Conservation (phyloP, 2,797 vertebrate genomes). For the Phataginus tetradactyla region DNA sequence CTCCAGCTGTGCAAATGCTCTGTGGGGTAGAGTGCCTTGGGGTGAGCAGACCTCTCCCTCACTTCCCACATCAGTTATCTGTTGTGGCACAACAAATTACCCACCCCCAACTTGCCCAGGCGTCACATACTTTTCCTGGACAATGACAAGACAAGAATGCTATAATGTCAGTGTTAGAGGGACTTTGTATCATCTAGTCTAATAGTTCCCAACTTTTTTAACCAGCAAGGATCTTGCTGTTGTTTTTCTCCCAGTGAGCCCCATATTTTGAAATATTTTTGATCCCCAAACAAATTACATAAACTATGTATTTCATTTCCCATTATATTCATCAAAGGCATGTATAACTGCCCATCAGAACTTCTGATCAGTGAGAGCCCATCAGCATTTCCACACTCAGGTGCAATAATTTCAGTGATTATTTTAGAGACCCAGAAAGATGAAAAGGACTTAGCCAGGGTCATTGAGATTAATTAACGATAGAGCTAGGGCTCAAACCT, state of each 20-base stretch:
- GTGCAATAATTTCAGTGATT: background rate
- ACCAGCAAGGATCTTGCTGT: background rate
- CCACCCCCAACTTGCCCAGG: accelerated
- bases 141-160: background rate
- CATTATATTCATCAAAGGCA: background rate
- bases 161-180: background rate
- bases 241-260: background rate
- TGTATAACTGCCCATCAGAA: background rate
- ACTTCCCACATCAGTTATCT: background rate
- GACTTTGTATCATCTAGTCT: background rate
- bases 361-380: background rate
- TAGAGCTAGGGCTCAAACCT: background rate
- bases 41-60: background rate
- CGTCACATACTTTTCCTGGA: background rate
- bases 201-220: background rate
- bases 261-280: constrained; percentile 30
- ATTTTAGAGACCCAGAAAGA: background rate
- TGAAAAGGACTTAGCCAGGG: background rate
- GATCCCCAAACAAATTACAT: background rate
- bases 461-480: background rate
- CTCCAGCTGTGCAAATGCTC: background rate
- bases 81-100: background rate
- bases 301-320: background rate
- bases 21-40: background rate
- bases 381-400: background rate